Evolutionary conservation across 2,113 vertebrate species (phyloP).

Genomic region (Peromyscus maniculatus): DNA sequence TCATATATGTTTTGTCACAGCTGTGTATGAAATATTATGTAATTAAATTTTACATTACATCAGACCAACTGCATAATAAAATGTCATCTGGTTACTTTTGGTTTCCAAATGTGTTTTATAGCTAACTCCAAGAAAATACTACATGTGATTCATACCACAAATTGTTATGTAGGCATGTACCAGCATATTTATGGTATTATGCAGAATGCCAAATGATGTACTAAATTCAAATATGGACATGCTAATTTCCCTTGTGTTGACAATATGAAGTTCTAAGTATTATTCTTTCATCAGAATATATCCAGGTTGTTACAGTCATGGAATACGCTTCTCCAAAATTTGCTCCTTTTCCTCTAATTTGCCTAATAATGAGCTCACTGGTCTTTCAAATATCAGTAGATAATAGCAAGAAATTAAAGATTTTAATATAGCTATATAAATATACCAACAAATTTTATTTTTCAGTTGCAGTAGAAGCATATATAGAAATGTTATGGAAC

Average conservation of each 20-base stretch:
- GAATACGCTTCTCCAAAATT: constrained; percentile 54
- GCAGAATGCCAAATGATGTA: constrained; percentile 75
- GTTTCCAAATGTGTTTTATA: constrained; percentile 82
- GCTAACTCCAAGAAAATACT: constrained; percentile 72
- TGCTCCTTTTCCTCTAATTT: constrained; percentile 19
- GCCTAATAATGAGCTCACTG: constrained; percentile 12
- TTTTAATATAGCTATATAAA: not conserved
- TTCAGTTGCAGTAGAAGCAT: not conserved
- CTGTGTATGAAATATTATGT: constrained; percentile 75
- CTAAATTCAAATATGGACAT: constrained; percentile 81
- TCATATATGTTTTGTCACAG: constrained; percentile 67
- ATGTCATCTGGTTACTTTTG: constrained; percentile 79
- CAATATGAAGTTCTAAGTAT: constrained; percentile 74
- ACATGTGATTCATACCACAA: constrained; percentile 79
- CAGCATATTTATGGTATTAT: constrained; percentile 81
- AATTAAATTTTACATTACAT: constrained; percentile 82
- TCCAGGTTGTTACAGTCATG: constrained; percentile 49
- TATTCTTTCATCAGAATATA: constrained; percentile 77
- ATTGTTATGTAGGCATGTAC: constrained; percentile 74
- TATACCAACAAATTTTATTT: not conserved
- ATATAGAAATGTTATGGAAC: not conserved
- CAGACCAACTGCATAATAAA: constrained; percentile 80
- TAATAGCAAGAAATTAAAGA: not conserved
- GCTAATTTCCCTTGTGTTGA: constrained; percentile 82
- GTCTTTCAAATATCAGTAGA: constrained; percentile 1